These are phyloP conservation scores for Dascillus cervinus DNA, from an alignment of 2,888 invertebrate species.

Conservation along the genomic window DNA sequence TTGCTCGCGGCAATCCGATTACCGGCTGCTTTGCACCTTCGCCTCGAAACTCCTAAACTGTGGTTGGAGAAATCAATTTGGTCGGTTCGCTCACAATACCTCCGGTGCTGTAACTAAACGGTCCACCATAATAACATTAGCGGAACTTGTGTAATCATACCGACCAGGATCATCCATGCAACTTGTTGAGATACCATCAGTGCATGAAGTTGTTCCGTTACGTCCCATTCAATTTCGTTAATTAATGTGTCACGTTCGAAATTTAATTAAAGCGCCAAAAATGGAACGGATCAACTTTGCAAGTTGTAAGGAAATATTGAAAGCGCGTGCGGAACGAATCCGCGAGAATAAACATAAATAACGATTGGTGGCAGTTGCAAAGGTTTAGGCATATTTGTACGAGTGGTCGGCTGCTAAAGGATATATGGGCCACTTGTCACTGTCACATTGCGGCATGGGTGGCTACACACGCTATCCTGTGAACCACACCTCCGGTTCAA, in stretches of 20 bases:
- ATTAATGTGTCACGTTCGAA: too few relatives aligned
- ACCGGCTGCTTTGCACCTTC: constrained; percentile 32
- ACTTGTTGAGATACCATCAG: constrained; percentile 21
- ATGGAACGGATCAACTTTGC: too few relatives aligned
- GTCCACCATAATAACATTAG: constrained; percentile 22
- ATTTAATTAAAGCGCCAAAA: too few relatives aligned
- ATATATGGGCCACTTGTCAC: constrained; percentile 18
- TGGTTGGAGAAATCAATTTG: constrained; percentile 27
- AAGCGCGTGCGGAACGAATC: too few relatives aligned
- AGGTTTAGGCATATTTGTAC: constrained; percentile 1
- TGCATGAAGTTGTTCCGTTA: too few relatives aligned
- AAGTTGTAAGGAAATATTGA: too few relatives aligned
- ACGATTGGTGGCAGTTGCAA: background rate
- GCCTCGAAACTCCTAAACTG: constrained; percentile 26
- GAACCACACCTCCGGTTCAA: background rate
- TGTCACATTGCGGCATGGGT: constrained; percentile 12
- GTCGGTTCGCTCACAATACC: constrained; percentile 23
- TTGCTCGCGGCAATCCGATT: constrained; percentile 32
- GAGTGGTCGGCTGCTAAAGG: constrained; percentile 12
- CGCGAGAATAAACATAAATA: too few relatives aligned
- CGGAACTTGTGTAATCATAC: constrained; percentile 24
- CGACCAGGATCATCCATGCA: constrained; percentile 16
- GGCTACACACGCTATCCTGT: background rate
- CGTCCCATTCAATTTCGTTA: too few relatives aligned
- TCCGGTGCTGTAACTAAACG: constrained; percentile 19